Evolutionary conservation across 2,888 invertebrate genomes (phyloP), one percentile per base, ranked within the genome.

Genomic region (Strigamia crassipes): DNA sequence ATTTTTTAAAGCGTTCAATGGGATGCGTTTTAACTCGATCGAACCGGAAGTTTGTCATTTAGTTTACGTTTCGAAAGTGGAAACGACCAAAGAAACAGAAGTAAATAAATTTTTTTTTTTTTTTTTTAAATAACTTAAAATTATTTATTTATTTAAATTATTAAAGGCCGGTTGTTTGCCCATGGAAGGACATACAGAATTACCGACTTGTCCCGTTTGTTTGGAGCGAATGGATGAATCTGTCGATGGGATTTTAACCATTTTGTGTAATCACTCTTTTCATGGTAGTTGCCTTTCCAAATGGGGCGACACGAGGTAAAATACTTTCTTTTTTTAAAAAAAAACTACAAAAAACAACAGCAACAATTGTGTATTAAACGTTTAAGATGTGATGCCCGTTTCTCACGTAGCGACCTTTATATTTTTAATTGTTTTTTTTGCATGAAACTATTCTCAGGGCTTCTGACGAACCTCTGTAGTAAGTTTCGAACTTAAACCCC

Each of bases 231-330:
- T 91, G 90, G 99, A 99, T 88, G 99, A 99, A 89, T 96, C 97
- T 85, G 96, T 98, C 13, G 97, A 98, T 87, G 97, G 98, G 13
- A 95, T 99, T 83, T 90, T 99, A 84, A 98, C 97, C 38, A 97
- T 99, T 87, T 91, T 99, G 83, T 99, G 99, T 88, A 99, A 99
- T 89, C 99, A 99, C 89, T 94, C 96, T 1, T 99, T 99, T 89
- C 99, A 99, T 89, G 94, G 96, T 12, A 93, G 93, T 86, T 99
- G 99, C 89, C 90, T 99, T 80, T 93, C 95, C 85, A 94, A 99
- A 88, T 99, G 99, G 98, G 93, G 95, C 21, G 97, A 98, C 88
- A 95, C 95, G 21, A 91, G 90, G 91, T 91, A 86, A 80, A 15
- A 31, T 15, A 78, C 1, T 12, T 1, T 13, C 27, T 27, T 27